Conservation (phyloP, 1,140 invertebrate species). For the Lasioglossum baleicum region DNA sequence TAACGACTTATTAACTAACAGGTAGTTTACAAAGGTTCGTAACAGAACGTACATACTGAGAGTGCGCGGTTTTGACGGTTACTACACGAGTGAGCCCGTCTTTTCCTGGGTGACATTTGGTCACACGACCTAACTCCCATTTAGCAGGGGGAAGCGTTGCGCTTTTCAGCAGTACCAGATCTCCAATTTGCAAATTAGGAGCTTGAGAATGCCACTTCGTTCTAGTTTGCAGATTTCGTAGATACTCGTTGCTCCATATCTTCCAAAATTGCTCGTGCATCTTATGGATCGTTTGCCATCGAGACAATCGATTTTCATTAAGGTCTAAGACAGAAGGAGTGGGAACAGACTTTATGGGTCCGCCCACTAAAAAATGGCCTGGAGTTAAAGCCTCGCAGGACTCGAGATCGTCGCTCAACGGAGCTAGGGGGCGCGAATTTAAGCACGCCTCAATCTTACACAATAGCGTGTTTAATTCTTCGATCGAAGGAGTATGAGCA, state of each 20-base stretch:
- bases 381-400: not conserved
- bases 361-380: not conserved
- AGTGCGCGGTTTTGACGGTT: too few relatives aligned
- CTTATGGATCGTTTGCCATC: not conserved
- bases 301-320: not conserved
- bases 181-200: not conserved
- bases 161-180: not conserved
- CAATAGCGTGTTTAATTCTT: not conserved
- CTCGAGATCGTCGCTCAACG: not conserved
- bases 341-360: not conserved
- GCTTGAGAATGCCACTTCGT: too few relatives aligned
- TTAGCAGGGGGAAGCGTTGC: not conserved
- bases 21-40: not conserved
- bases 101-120: too few relatives aligned
- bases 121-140: not conserved
- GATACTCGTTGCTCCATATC: not conserved
- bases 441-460: not conserved
- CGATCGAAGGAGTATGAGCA: not conserved
- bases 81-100: too few relatives aligned
- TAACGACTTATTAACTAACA: too few relatives aligned
- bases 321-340: not conserved
- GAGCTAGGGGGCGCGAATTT: not conserved
- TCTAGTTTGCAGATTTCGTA: not conserved
- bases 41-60: too few relatives aligned
- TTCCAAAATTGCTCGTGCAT: not conserved